Evolutionary conservation across 2,113 vertebrate genomes (phyloP).

Genomic region (Craseonycteris thonglongyai): DNA sequence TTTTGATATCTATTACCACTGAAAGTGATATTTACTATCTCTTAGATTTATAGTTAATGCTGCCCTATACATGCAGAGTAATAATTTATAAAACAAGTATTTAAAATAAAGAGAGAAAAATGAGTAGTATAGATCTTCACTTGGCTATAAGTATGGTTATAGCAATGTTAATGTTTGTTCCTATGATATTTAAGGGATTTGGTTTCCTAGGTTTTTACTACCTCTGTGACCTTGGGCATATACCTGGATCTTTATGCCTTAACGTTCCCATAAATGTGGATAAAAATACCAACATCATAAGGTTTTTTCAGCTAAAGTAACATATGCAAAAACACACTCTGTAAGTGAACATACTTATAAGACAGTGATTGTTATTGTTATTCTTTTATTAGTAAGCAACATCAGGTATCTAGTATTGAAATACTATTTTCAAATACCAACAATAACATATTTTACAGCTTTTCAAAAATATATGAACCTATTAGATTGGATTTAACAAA

Average conservation of each 20-base stretch:
- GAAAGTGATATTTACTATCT: background rate
- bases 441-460: background rate
- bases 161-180: background rate
- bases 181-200: background rate
- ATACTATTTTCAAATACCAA: background rate
- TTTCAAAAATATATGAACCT: constrained; percentile 27
- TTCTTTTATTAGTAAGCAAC: background rate
- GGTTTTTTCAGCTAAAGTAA: background rate
- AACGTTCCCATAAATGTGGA: background rate
- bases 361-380: background rate
- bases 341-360: background rate
- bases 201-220: too few species aligned
- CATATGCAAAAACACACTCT: background rate
- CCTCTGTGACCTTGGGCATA: background rate
- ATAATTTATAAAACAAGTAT: background rate
- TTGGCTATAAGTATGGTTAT: background rate
- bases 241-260: background rate
- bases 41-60: background rate
- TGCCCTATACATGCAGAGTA: background rate
- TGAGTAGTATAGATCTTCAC: background rate
- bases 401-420: background rate
- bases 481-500: background rate
- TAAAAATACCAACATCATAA: background rate
- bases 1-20: background rate
- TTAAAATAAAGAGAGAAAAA: background rate